Conservation (phyloP, 2,113 vertebrate species). For the Perca schrenkii region DNA sequence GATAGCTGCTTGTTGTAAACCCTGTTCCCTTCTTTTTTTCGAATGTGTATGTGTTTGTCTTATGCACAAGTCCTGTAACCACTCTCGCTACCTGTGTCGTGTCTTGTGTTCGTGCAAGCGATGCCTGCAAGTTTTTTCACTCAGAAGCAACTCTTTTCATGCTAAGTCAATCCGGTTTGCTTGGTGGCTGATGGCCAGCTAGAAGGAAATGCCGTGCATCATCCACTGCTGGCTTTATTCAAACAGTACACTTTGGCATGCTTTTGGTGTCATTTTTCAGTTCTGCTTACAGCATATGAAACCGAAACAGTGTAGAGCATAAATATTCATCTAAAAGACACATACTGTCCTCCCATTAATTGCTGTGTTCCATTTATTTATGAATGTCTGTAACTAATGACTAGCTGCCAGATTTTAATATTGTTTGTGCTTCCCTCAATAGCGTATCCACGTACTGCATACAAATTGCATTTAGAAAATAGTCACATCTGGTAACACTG, state of each 20-base stretch:
- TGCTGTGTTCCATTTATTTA: slow-evolving; percentile 37
- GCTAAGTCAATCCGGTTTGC: slow-evolving; percentile 22
- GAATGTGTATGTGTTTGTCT: neutral
- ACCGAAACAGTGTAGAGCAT: slow-evolving; percentile 34
- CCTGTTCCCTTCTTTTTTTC: neutral
- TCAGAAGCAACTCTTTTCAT: slow-evolving; percentile 33
- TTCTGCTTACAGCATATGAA: slow-evolving; percentile 35
- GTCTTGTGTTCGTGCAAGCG: slow-evolving; percentile 34
- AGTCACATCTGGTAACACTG: slow-evolving; percentile 74
- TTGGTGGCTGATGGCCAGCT: slow-evolving; percentile 44
- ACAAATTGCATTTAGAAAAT: slow-evolving; percentile 64
- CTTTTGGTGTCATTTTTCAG: slow-evolving; percentile 26
- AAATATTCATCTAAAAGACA: slow-evolving; percentile 37
- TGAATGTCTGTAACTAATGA: slow-evolving; percentile 47
- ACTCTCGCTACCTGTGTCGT: slow-evolving; percentile 2
- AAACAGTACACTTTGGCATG: slow-evolving; percentile 46
- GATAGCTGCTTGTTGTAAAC: slow-evolving; percentile 46
- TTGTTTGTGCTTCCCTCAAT: slow-evolving; percentile 55
- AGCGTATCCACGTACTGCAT: slow-evolving; percentile 43
- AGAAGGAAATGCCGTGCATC: slow-evolving; percentile 30
- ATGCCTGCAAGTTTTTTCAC: slow-evolving; percentile 28
- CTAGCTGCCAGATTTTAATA: slow-evolving; percentile 53
- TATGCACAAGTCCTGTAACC: slow-evolving; percentile 20
- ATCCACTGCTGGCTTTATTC: slow-evolving; percentile 37
- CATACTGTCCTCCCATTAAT: slow-evolving; percentile 52